These are phyloP conservation scores for Strix uralensis DNA, from an alignment of 2,113 vertebrate species.

Conservation along the genomic window DNA sequence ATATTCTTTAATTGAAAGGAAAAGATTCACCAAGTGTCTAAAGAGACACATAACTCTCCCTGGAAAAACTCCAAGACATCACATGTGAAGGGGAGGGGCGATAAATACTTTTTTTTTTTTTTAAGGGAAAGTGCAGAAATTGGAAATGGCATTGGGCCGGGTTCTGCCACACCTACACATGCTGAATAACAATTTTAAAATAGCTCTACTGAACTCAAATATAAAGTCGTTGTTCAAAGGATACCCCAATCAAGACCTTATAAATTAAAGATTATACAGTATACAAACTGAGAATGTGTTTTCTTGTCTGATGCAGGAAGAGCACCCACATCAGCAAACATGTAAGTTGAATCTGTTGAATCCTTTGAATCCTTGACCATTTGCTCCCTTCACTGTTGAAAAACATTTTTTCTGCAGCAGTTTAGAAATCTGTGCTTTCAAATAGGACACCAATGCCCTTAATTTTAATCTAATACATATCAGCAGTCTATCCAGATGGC, in stretches of 20 bases:
- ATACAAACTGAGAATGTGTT: neutral
- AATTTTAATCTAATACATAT: neutral
- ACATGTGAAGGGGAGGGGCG: neutral
- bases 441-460: neutral
- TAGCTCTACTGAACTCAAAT: neutral
- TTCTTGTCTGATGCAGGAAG: neutral
- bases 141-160: neutral
- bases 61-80: neutral
- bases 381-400: neutral
- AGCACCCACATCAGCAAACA: neutral
- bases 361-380: neutral
- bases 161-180: neutral
- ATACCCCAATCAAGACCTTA: neutral
- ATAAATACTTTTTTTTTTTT: neutral
- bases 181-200: neutral
- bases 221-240: neutral
- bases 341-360: neutral
- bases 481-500: neutral
- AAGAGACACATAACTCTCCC: neutral
- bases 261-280: neutral
- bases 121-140: neutral
- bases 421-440: neutral
- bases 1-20: neutral
- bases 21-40: neutral
- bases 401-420: neutral